Percentiles rank a stretch among this genome's conserved stretches.
Conservation (phyloP, 2,113 vertebrate species). For the Melozone crissalis region DNA sequence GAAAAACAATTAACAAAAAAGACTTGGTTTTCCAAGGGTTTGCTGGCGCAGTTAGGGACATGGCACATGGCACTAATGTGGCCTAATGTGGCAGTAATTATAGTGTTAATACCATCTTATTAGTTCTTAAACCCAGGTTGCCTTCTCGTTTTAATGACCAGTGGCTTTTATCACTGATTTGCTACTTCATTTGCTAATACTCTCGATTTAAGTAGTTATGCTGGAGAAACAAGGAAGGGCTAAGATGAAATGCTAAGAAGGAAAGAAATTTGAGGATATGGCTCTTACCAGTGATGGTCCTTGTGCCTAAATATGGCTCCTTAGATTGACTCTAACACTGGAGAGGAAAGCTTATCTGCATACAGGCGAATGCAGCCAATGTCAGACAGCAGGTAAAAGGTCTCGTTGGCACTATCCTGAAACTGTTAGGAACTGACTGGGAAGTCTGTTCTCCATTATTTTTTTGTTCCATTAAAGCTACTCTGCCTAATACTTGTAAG, state of each 20-base stretch:
- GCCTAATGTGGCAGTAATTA: slow-evolving; percentile 23
- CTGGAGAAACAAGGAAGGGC: neutral
- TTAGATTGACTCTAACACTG: neutral
- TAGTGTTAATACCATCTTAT: neutral
- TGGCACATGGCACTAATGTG: neutral
- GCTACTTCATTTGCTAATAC: slow-evolving; percentile 17
- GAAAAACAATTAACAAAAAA: slow-evolving; percentile 32
- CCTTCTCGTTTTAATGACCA: neutral
- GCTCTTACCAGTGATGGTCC: neutral
- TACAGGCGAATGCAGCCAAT: fast-evolving
- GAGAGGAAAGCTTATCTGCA: neutral
- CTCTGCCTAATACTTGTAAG: neutral
- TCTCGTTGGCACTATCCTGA: neutral
- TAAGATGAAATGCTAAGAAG: neutral
- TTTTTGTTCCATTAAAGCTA: neutral
- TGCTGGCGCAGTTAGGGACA: neutral
- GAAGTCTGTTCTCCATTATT: neutral
- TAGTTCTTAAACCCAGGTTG: slow-evolving; percentile 9
- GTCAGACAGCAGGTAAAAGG: neutral
- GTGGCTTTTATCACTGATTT: slow-evolving; percentile 23
- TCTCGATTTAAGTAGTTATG: neutral
- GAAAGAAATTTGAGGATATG: neutral
- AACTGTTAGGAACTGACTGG: neutral
- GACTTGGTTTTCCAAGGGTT: neutral
- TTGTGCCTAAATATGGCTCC: neutral